phyloP scores from a whole-genome alignment of 2,888 invertebrate genomes.

The Drosophila stalkeri region DNA sequence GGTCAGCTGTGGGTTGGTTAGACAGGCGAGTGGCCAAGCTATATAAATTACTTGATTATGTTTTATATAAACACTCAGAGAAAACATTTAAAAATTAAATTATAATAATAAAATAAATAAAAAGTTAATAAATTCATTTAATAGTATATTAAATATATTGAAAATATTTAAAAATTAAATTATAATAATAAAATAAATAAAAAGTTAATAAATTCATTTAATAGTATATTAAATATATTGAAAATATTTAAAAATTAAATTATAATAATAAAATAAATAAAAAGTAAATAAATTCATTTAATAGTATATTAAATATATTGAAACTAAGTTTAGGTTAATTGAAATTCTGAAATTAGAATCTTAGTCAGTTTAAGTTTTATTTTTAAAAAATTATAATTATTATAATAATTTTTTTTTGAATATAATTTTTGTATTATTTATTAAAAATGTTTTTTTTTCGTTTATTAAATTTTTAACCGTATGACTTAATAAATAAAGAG shows the following conservation, averaged over 20 bases:
- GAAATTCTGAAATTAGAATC: no score
- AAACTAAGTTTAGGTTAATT: no score
- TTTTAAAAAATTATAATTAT: no score
- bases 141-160: neutral
- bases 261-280: neutral
- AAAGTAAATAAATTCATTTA: neutral
- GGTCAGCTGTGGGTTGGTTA: slow-evolving; percentile 46
- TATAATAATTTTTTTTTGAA: no score
- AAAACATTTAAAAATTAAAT: neutral
- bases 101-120: neutral
- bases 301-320: no score
- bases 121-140: neutral
- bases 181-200: neutral
- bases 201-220: neutral
- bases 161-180: neutral
- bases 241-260: neutral
- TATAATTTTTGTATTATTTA: no score
- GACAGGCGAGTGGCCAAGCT: slow-evolving; percentile 29
- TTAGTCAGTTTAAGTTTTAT: no score
- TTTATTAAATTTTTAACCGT: no score
- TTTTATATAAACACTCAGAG: slow-evolving; percentile 27
- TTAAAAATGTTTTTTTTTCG: no score
- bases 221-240: neutral
- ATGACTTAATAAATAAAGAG: no score
- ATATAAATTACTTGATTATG: slow-evolving; percentile 77